Base-by-base conservation (phyloP, 2,888 invertebrate genomes). In the Zeuzera pyrina region DNA sequence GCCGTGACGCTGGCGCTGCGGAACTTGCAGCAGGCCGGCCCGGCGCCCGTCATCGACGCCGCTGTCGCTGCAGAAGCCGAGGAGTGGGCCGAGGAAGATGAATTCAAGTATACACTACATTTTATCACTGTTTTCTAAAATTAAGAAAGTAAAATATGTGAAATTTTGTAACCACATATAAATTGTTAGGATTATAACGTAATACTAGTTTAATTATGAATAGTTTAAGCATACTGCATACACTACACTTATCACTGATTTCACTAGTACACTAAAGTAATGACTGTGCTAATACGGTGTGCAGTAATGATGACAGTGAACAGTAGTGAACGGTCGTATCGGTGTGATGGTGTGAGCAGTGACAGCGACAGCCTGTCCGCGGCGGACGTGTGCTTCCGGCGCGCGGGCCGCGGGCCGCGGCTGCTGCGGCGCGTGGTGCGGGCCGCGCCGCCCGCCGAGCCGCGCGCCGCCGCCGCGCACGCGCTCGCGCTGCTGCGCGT, bases 1-100 rank as follows among this genome's bases (percentile, higher is more conserved):
- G 86, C 90, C 8, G 91, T 91, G 1, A 92, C 93, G 1, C 77
- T 88, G 11, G 85, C 91, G 0, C 76, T 96, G 43, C 87, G 91
- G 43, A 84, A 85, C 30, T 72, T 89, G 33, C 92, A 85, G 67
- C 64, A 60, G 30, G 53, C 47, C 19, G 1, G 35, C 37, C 12
- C n/a, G 14, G 28, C 13, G 15, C 15, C 13, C 14, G 10, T 28
- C 14, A 13, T 28, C 28, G 28, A 28, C n/a, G 55, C 57, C 0
- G 71, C 70, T 14, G 43, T 69, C 1, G 50, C 59, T 13, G 5
- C 8, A 19, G 5, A 19, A 19, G 8, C 8, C 5, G 5, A 19
- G 19, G 5, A 19, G 19, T 5, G 8, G 5, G 19, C 19, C 8
- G 19, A 19, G n/a, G n/a, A n/a, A n/a, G n/a, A n/a, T n/a, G n/a